Base-by-base conservation (phyloP, 2,797 vertebrate species). In the Pseudochaenichthys georgianus region DNA sequence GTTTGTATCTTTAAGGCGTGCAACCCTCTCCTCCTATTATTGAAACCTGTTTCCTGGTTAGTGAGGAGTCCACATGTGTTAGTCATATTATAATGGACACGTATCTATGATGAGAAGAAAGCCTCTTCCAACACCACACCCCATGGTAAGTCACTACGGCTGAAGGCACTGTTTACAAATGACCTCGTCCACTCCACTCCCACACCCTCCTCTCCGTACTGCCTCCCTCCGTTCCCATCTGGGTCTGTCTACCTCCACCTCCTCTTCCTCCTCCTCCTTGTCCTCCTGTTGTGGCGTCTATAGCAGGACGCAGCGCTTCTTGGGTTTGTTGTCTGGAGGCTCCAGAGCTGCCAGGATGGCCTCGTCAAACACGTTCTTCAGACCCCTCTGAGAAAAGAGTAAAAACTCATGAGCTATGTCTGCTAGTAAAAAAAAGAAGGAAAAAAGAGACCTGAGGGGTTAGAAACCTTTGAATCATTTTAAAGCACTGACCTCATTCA, bases 321-420 rank as follows among this genome's bases (percentile, higher is more conserved):
- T 95, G 82, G 92, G 89, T 81, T 95, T 95, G 83, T 76, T 93
- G 80, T 95, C 93, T 0, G 94, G 94, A 69, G 94, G 94, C 80
- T 94, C 94, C 88, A 95, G 87, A 16, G 94, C 94, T 0, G 94
- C 95, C 64, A 95, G 75, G 86, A 95, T 95, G 76, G 94, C 95
- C 84, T 95, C 95, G 2, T 95, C 95, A 17, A 95, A 95, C 61
- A 95, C 95, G 16, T 95, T 95, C 88, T 95, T 95, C 85, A 95
- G 83, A 51, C 94, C 94, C 54, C 92, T 79, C 95, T 95, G 77
- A 59, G n/a, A n/a, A 59, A 13, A 66, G 10, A 74, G 45, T 3
- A 31, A 10, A 73, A 16, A 38, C 11, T 9, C 13, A 34, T 62
- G 21, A 61, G 64, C 21, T 28, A 3, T 3, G 13, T 45, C 23